Evolutionary conservation across 2,797 vertebrate genomes (phyloP).

Genomic region (Glossophaga mutica): DNA sequence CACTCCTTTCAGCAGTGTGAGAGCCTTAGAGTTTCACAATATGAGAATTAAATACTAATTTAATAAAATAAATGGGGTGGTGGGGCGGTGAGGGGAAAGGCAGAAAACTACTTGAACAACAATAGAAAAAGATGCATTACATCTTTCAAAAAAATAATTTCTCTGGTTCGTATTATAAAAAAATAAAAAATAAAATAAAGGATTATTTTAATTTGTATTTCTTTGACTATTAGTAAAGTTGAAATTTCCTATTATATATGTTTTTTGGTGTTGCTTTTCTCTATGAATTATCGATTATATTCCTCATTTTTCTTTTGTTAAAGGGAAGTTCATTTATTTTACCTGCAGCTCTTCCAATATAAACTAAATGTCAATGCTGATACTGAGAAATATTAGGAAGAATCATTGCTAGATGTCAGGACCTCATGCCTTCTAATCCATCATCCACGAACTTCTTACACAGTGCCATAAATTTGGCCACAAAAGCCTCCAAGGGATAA

Average conservation of each 20-base stretch:
- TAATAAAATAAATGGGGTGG: not conserved
- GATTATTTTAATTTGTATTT: not conserved
- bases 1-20: not conserved
- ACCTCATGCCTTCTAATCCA: constrained; percentile 94
- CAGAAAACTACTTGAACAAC: too few species aligned
- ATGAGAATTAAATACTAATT: not conserved
- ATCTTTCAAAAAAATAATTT: too few species aligned
- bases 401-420: constrained; percentile 80
- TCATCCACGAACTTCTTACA: constrained; percentile 99
- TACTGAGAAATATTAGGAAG: not conserved
- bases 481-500: constrained; percentile 97
- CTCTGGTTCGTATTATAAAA: too few species aligned
- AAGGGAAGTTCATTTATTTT: constrained; percentile 59
- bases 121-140: too few species aligned
- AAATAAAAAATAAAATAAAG: not conserved
- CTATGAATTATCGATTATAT: not conserved
- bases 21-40: not conserved
- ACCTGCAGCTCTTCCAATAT: not conserved
- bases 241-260: not conserved
- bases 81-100: too few species aligned
- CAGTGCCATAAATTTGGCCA: constrained; percentile 96
- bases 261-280: not conserved
- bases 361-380: not conserved
- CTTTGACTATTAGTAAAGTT: not conserved
- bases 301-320: not conserved